Evolutionary conservation across 1,140 invertebrate species (phyloP).

Genomic region (Achroia grisella): DNA sequence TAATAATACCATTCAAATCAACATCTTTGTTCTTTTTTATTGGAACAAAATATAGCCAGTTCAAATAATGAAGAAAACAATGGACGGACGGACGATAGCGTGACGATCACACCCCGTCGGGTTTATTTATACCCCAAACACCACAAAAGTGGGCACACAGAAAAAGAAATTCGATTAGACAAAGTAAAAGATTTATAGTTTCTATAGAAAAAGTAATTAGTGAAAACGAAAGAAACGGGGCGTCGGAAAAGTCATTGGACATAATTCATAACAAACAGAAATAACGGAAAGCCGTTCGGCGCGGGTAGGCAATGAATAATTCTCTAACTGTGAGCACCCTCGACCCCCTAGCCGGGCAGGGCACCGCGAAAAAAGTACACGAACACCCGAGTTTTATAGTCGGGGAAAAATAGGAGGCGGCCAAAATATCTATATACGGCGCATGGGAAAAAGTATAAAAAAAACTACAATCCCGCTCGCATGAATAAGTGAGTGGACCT

Average conservation of each 20-base stretch:
- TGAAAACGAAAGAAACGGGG: conserved; percentile 64
- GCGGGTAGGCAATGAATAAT: conserved; percentile 72
- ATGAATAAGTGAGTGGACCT: conserved; percentile 71
- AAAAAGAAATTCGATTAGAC: conserved; percentile 39
- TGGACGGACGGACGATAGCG: too few species aligned
- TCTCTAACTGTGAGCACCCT: conserved; percentile 67
- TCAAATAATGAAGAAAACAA: too few species aligned
- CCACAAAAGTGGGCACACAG: neutral
- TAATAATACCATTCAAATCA: too few species aligned
- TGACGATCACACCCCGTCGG: too few species aligned
- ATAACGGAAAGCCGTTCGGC: conserved; percentile 67
- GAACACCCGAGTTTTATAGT: conserved; percentile 64
- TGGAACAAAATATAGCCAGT: too few species aligned
- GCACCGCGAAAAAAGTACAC: conserved; percentile 66
- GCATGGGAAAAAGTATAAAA: conserved; percentile 57
- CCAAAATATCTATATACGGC: conserved; percentile 70
- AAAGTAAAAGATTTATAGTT: conserved; percentile 61
- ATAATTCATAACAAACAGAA: conserved; percentile 73
- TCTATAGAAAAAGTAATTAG: conserved; percentile 68
- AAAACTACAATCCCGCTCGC: conserved; percentile 69
- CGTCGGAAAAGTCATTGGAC: conserved; percentile 66
- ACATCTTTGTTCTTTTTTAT: too few species aligned
- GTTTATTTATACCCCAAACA: neutral
- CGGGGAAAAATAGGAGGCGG: conserved; percentile 68
- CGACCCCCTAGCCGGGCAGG: conserved; percentile 40